These are phyloP conservation scores for Sanderia malayensis DNA, from an alignment of 30 jellyfish, hydroid and myxozoan genomes.

Conservation along the genomic window DNA sequence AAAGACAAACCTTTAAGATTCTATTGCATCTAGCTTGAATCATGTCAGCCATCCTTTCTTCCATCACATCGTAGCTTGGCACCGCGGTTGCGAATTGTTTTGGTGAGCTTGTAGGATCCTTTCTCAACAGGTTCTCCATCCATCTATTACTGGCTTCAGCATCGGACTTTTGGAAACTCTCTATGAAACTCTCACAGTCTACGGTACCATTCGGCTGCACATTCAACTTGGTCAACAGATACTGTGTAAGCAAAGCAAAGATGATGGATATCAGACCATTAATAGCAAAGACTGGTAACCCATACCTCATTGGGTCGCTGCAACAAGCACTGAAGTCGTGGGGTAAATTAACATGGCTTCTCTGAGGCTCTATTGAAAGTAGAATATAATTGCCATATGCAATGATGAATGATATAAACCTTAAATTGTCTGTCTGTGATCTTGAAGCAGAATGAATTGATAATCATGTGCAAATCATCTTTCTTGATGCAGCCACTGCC, in stretches of 20 bases:
- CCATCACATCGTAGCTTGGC: conserved; percentile 21
- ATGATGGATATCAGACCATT: no score
- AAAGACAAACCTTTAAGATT: conserved; percentile 31
- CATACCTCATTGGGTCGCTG: no score
- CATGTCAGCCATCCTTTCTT: conserved; percentile 39
- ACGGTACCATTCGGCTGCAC: conserved; percentile 33
- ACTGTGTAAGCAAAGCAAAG: no score
- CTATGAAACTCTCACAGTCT: conserved; percentile 40
- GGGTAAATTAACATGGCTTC: no score
- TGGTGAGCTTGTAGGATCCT: conserved; percentile 17
- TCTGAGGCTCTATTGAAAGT: no score
- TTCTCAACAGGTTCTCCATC: conserved; percentile 42
- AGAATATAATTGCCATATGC: no score
- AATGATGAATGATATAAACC: conserved; percentile 13
- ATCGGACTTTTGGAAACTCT: conserved; percentile 43
- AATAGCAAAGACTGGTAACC: no score
- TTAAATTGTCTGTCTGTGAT: conserved; percentile 46
- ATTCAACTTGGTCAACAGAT: conserved; percentile 18
- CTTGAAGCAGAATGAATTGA: conserved; percentile 56
- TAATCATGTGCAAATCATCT: conserved; percentile 39
- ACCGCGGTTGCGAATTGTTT: neutral
- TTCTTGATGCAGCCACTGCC: conserved; percentile 45
- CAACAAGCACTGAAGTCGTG: no score
- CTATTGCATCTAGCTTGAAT: conserved; percentile 11
- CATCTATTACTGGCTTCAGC: conserved; percentile 47